Base-by-base conservation (phyloP, 1,140 invertebrate species). In the Pararge aegeria region DNA sequence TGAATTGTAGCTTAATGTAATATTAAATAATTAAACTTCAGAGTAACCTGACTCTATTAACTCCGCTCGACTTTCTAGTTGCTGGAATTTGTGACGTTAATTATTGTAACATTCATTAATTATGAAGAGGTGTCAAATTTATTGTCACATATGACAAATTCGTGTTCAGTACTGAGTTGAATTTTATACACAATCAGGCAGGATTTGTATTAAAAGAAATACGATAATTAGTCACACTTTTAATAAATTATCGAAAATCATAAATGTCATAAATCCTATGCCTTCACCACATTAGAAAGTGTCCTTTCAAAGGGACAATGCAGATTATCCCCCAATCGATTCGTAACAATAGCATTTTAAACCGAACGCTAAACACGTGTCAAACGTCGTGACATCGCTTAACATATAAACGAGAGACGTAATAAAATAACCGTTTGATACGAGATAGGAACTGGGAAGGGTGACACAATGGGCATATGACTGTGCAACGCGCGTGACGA, bases 281-380 rank as follows among this genome's bases (percentile, higher is more conserved):
- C 57, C 57, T 61, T 49, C 48, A 44, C 51, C 49, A 48, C 57
- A 61, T 49, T 52, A 55, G 53, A 59, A 59, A 62, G 53, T 30
- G 21, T 30, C 18, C 29, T 27, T 52, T 52, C 27, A 60, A 52
- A 40, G 21, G 52, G 24, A 61, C 53, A 56, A 50, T 57, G 42
- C 18, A 19, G 19, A 55, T 53, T 53, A 66, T 72, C 74, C 83
- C 79, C 78, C 75, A 76, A 81, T 72, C 67, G 75, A 69, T 79
- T 70, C 40, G 55, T 68, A 64, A 87, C 82, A 85, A 85, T 79
- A 54, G 75, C 65, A 74, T 73, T 80, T 71, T 80, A 78, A 85
- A 79, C 80, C 73, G 75, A 70, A 83, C 78, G 66, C 79, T 85
- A 83, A 83, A 85, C 82, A 85, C 82, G 82, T 82, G 84, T 85